Conservation (phyloP, 2,888 invertebrate species). For the Tiliacea aurago region DNA sequence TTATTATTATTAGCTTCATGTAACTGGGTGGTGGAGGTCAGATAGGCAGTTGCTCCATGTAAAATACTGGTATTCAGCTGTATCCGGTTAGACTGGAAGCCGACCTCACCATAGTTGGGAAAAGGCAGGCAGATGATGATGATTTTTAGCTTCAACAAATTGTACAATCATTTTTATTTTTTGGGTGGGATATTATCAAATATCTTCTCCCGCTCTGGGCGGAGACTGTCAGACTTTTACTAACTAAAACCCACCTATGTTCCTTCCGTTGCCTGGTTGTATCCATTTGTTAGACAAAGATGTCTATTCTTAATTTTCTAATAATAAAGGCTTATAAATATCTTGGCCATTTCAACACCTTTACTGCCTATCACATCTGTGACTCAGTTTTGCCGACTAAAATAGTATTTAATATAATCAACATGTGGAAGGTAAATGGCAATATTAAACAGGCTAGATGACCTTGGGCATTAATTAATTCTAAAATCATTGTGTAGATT, state of each 20-base stretch:
- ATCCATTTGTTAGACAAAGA: not conserved
- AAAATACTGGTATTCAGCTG: too few relatives aligned
- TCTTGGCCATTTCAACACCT: not conserved
- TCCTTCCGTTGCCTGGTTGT: too few relatives aligned
- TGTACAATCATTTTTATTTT: too few relatives aligned
- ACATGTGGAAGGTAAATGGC: constrained; percentile 5
- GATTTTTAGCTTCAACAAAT: not conserved
- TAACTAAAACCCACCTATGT: too few relatives aligned
- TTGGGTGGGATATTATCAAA: too few relatives aligned
- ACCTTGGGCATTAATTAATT: constrained; percentile 27
- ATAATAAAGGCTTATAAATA: not conserved
- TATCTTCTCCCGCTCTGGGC: too few relatives aligned
- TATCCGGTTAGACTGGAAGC: too few relatives aligned
- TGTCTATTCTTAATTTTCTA: not conserved
- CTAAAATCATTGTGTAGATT: not conserved
- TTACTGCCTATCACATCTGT: not conserved
- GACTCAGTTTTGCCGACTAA: not conserved
- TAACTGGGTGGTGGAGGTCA: too few relatives aligned
- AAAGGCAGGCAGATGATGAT: too few relatives aligned
- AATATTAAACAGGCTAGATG: not conserved
- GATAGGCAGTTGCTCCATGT: too few relatives aligned
- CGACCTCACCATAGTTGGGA: too few relatives aligned
- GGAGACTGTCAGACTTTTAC: too few relatives aligned
- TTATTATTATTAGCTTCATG: not conserved
- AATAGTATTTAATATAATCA: not conserved